A percentile compares a stretch with the other conserved stretches of the same genome.
Conservation (phyloP, 2,888 invertebrate species). For the Xestia rhomboidea region DNA sequence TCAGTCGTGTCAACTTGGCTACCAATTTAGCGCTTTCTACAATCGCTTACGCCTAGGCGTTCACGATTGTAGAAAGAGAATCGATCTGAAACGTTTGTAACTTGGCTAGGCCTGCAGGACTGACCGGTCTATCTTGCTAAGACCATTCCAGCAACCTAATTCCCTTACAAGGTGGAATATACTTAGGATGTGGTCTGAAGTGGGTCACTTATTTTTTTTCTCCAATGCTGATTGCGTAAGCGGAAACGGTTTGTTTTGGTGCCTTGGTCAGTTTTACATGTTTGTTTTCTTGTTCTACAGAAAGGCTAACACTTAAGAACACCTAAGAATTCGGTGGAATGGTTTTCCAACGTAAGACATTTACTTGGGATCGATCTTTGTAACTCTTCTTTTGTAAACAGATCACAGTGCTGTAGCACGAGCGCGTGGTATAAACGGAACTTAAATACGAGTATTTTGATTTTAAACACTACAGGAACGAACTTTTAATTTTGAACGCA, state of each 20-base stretch:
- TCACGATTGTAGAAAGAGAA: too few species aligned
- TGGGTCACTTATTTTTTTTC: conserved; percentile 65
- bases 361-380: too few species aligned
- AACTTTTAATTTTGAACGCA: not conserved
- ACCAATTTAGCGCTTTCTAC: too few species aligned
- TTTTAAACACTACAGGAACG: not conserved
- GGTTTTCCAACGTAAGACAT: not conserved
- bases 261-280: conserved; percentile 36
- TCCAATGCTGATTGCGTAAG: conserved; percentile 57
- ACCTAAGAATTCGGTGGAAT: not conserved
- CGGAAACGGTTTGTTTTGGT: conserved; percentile 60
- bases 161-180: conserved; percentile 53
- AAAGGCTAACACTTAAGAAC: not conserved
- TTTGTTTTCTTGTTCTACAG: conserved; percentile 9
- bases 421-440: too few species aligned
- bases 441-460: too few species aligned
- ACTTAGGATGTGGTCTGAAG: conserved; percentile 46
- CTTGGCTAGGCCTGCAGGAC: too few species aligned
- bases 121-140: not conserved
- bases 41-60: too few species aligned
- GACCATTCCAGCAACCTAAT: conserved; percentile 46
- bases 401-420: too few species aligned
- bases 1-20: too few species aligned
- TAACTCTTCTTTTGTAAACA: too few species aligned
- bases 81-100: too few species aligned